Conservation (phyloP, 1,140 invertebrate species). For the Mactra quadrangularis region DNA sequence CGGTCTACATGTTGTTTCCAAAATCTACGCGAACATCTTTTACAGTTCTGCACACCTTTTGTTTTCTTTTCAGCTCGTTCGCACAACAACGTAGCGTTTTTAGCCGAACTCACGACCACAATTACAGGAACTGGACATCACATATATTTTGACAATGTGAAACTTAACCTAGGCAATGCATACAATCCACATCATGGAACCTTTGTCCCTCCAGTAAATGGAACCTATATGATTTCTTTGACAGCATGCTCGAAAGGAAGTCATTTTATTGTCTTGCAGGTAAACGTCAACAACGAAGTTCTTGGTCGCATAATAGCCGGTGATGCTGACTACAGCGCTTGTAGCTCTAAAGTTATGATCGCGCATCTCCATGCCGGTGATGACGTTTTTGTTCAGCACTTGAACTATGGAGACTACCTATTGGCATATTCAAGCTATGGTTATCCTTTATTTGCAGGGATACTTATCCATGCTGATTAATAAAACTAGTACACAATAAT, state of each 20-base stretch:
- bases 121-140: background rate
- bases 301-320: slow-evolving; percentile 25
- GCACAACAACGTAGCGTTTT: slow-evolving; percentile 23
- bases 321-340: slow-evolving; percentile 4
- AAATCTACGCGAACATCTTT: too few species aligned
- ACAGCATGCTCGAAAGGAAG: background rate
- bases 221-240: slow-evolving; percentile 41
- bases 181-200: slow-evolving; percentile 24
- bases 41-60: too few species aligned
- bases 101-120: background rate
- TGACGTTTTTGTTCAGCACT: slow-evolving; percentile 36
- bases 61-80: too few species aligned
- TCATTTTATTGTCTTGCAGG: slow-evolving; percentile 10
- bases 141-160: slow-evolving; percentile 36
- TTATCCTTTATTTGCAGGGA: too few species aligned
- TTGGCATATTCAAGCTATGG: too few species aligned
- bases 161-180: slow-evolving; percentile 42
- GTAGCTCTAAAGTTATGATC: slow-evolving; percentile 5
- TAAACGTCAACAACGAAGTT: background rate
- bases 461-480: too few species aligned
- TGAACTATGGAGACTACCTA: background rate
- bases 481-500: too few species aligned
- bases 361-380: background rate
- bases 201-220: slow-evolving; percentile 35
- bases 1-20: too few species aligned